Evolutionary conservation across 2,797 vertebrate species (phyloP), one percentile per base, ranked within the genome.

Genomic region (Enoplosus armatus): DNA sequence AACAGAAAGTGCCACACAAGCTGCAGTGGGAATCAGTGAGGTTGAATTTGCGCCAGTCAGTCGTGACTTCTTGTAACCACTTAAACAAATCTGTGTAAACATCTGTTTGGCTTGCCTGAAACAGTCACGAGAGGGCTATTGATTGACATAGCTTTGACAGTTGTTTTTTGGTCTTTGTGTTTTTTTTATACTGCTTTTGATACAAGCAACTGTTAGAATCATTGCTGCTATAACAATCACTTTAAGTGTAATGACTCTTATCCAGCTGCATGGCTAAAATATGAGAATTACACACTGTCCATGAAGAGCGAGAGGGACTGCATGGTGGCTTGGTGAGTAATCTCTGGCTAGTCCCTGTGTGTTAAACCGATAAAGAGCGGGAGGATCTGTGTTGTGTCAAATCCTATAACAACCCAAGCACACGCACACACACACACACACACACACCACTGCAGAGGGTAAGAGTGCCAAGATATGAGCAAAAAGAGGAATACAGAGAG

Each of bases 331-430:
- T 61, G 74, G 60, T 88, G 89, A 93, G 81, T 90, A 94, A 95
- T 93, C 92, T 90, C 72, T 84, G 79, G 72, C 77, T 79, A 59
- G 83, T 85, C 87, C 83, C 72, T 43, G 68, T 83, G 83, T 82
- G 84, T 90, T 88, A 80, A 81, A 77, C 84, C 92, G 95, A 95
- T 93, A 92, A 87, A 91, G 72, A 77, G 43, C 88, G 87, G 85
- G 55, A 59, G 85, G 85, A 72, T 90, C 94, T 96, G 94, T 85
- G 90, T 71, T 92, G 84, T 89, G 90, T 94, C 92, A 90, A 89
- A 90, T 71, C 85, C 82, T 74, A 77, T 75, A 90, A 71, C 78
- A 80, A 85, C 87, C 80, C 77, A 82, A 85, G 67, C 31, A 62
- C 73, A 81, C 53, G 3, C 45, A 69, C 58, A 58, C 26, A 37